A percentile compares a stretch with the other conserved stretches of the same genome.
Evolutionary conservation across 2,113 vertebrate genomes (phyloP).

Genomic region (Catagonus wagneri): DNA sequence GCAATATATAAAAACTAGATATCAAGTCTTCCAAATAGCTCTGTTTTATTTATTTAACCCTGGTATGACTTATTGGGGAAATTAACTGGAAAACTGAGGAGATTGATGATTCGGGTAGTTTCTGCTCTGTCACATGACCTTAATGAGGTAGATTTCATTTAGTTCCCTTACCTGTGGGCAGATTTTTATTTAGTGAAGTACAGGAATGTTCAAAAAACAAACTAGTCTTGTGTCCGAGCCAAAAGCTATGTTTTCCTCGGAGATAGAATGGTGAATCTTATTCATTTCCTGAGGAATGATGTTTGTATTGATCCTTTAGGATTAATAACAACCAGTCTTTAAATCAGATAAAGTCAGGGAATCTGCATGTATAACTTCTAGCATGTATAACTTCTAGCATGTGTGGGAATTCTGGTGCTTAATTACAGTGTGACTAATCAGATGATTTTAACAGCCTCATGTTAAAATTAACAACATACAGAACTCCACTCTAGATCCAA

Average conservation of each 20-base stretch:
- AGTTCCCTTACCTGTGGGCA: not conserved
- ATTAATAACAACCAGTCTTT: not conserved
- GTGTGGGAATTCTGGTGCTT: constrained; percentile 10
- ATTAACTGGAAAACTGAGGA: not conserved
- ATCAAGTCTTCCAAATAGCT: not conserved
- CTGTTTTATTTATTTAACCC: constrained; percentile 32
- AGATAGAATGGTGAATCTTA: not conserved
- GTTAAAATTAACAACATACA: not conserved
- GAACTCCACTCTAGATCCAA: not conserved
- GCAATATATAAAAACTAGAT: constrained; percentile 15
- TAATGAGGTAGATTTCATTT: not conserved
- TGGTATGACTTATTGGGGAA: not conserved
- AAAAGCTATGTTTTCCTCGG: not conserved
- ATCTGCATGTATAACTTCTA: not conserved
- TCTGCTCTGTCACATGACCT: constrained; percentile 8
- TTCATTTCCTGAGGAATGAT: not conserved
- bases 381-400: not conserved
- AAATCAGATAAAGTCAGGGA: not conserved
- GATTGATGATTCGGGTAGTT: not conserved
- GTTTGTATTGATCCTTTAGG: not conserved
- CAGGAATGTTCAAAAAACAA: constrained; percentile 15
- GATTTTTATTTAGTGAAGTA: constrained; percentile 15
- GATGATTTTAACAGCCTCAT: constrained; percentile 14
- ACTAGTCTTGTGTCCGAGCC: not conserved
- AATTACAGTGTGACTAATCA: constrained; percentile 12